Percentiles rank a stretch among this genome's conserved stretches.
Evolutionary conservation across 2,797 vertebrate species (phyloP).

Genomic region (Manis crassicaudata): DNA sequence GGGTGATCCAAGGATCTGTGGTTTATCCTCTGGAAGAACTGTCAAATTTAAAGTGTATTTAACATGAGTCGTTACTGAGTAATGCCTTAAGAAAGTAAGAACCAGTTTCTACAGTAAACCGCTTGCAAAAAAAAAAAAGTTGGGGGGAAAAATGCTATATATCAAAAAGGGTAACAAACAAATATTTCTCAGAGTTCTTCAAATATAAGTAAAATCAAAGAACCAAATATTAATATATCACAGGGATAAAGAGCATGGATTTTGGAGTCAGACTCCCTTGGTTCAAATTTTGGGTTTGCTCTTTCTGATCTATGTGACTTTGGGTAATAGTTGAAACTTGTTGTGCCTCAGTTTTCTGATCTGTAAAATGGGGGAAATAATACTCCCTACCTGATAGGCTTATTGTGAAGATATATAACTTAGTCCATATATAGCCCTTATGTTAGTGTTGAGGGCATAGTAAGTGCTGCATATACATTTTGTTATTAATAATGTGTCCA

Average conservation of each 20-base stretch:
- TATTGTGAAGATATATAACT: background rate
- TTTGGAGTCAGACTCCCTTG: background rate
- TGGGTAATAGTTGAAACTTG: background rate
- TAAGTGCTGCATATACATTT: background rate
- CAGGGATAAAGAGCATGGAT: background rate
- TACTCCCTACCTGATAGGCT: background rate
- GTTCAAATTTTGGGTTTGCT: background rate
- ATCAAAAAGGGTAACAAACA: background rate
- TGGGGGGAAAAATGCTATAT: background rate
- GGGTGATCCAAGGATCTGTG: background rate
- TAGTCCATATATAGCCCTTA: background rate
- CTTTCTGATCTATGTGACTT: background rate
- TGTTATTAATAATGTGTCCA: background rate
- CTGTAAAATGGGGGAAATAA: background rate
- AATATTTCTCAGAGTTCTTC: background rate
- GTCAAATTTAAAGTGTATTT: background rate
- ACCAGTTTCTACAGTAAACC: background rate
- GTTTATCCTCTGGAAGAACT: background rate
- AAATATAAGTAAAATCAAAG: background rate
- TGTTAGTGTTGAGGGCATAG: background rate
- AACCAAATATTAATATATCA: background rate
- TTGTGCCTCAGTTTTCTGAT: background rate
- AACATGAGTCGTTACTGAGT: background rate
- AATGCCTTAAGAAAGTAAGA: background rate
- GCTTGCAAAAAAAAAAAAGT: background rate